Evolutionary conservation across 2,797 vertebrate species (phyloP).

Genomic region (Centroberyx gerrardi): DNA sequence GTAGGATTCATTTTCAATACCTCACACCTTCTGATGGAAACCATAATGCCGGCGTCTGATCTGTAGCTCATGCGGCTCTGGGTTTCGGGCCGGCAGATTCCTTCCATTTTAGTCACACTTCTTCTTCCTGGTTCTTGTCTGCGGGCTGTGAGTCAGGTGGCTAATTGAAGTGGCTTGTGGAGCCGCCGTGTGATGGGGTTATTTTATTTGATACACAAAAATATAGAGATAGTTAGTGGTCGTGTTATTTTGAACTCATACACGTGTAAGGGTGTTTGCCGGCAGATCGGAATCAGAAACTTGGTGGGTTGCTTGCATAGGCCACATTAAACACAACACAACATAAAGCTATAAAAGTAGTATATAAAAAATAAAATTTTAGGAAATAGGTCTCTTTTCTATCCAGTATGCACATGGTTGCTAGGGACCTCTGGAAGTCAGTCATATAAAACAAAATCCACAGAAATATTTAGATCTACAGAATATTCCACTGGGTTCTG

Average conservation of each 20-base stretch:
- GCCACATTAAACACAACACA: too few relatives aligned
- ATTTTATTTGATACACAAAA: background rate
- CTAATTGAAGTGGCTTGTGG: background rate
- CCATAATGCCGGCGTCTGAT: constrained; percentile 29
- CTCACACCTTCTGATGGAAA: constrained; percentile 24
- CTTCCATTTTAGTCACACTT: constrained; percentile 53
- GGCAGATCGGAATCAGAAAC: background rate
- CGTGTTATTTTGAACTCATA: background rate
- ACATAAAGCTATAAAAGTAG: too few relatives aligned
- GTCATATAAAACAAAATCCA: too few relatives aligned
- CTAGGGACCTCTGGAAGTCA: too few relatives aligned
- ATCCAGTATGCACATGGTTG: too few relatives aligned
- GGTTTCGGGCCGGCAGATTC: constrained; percentile 36
- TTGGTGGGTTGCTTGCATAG: too few relatives aligned
- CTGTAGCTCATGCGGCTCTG: constrained; percentile 25
- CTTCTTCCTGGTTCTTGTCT: constrained; percentile 12
- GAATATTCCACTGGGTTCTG: too few relatives aligned
- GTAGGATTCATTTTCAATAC: background rate
- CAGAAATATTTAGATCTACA: too few relatives aligned
- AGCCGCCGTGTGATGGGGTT: background rate
- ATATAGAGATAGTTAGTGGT: background rate
- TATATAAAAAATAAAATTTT: too few relatives aligned
- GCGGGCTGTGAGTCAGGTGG: constrained; percentile 24
- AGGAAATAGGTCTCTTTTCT: too few relatives aligned
- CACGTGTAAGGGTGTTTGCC: background rate